These are phyloP conservation scores for Drosophila miranda DNA, from an alignment of 1,140 invertebrate genomes.

Conservation along the genomic window DNA sequence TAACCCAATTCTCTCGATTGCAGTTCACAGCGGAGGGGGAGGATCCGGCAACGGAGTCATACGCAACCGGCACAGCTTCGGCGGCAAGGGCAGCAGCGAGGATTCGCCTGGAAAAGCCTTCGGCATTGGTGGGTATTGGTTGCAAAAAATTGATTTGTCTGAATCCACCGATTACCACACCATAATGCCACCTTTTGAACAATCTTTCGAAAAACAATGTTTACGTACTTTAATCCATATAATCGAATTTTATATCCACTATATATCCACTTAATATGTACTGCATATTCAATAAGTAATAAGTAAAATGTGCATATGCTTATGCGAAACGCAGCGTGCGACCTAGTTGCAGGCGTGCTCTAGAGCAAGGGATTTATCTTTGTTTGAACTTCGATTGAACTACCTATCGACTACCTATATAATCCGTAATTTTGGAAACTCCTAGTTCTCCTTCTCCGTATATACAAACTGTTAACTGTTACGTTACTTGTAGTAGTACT, in stretches of 20 bases:
- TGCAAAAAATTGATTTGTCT: constrained; percentile 1
- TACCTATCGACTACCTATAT: not conserved
- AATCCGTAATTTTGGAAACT: constrained; percentile 2
- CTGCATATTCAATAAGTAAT: constrained; percentile 43
- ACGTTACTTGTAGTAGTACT: constrained; percentile 29
- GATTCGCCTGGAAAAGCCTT: constrained; percentile 86
- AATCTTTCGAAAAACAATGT: constrained; percentile 40
- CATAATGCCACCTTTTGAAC: constrained; percentile 63
- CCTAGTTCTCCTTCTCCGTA: constrained; percentile 10
- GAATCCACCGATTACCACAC: constrained; percentile 23
- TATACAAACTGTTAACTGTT: constrained; percentile 7
- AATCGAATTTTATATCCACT: constrained; percentile 55
- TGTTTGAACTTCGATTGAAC: constrained; percentile 26
- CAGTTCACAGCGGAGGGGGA: constrained; percentile 40
- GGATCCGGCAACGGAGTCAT: constrained; percentile 38
- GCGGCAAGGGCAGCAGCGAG: constrained; percentile 76
- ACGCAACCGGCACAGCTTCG: constrained; percentile 78
- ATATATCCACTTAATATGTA: constrained; percentile 13
- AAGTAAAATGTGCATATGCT: constrained; percentile 59
- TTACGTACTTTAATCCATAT: constrained; percentile 59
- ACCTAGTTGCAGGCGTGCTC: constrained; percentile 53
- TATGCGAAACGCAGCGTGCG: constrained; percentile 36
- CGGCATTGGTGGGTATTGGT: constrained; percentile 88
- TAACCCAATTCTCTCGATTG: constrained; percentile 31
- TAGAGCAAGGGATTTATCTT: constrained; percentile 77